Conservation (phyloP, 2,113 vertebrate species). For the Albula glossodonta region DNA sequence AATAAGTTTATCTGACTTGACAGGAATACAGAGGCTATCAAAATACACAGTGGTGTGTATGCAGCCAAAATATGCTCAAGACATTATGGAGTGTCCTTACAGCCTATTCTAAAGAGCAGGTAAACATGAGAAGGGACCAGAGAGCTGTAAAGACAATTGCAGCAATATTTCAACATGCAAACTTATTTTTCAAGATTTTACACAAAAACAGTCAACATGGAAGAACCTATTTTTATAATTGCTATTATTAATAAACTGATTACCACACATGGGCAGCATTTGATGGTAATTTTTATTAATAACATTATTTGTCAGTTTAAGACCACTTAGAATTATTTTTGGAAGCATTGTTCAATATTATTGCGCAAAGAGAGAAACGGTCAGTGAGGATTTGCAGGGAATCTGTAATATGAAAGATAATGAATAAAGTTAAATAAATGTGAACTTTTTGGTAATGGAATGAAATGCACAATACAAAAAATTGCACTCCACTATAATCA, state of each 20-base stretch:
- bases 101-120: slow-evolving; percentile 28
- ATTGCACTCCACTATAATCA: slow-evolving; percentile 8
- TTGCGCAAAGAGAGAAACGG: slow-evolving; percentile 47
- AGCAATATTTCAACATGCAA: slow-evolving; percentile 53
- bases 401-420: not conserved
- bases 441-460: not conserved
- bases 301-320: slow-evolving; percentile 44
- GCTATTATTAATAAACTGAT: slow-evolving; percentile 30
- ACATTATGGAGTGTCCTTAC: slow-evolving; percentile 11
- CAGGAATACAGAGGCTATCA: slow-evolving; percentile 4
- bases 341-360: slow-evolving; percentile 67
- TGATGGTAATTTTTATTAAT: slow-evolving; percentile 26
- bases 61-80: not conserved
- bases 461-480: not conserved
- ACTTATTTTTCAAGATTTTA: slow-evolving; percentile 36
- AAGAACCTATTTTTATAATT: slow-evolving; percentile 45
- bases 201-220: slow-evolving; percentile 45
- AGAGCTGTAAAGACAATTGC: not conserved
- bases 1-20: slow-evolving; percentile 13
- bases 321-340: slow-evolving; percentile 52
- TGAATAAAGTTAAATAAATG: not conserved
- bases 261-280: slow-evolving; percentile 42
- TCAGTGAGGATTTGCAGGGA: not conserved
- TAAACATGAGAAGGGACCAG: not conserved
- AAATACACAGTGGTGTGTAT: not conserved